Evolutionary conservation across 1,140 invertebrate species (phyloP).

Genomic region (Calycopis cecrops): DNA sequence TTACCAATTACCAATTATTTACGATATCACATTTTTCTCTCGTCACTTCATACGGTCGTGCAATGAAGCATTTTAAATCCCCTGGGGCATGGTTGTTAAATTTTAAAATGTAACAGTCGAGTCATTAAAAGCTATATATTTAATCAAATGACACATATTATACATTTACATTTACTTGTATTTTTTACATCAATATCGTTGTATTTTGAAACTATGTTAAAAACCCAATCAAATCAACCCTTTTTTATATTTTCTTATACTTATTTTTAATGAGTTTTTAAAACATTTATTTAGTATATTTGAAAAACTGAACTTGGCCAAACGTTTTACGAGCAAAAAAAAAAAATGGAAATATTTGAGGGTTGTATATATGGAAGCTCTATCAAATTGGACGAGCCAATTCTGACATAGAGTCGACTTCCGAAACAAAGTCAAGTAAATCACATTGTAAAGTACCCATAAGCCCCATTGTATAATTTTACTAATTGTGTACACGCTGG

Average conservation of each 20-base stretch:
- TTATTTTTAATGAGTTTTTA: too few relatives aligned
- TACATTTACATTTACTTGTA: background rate
- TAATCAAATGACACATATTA: conserved; percentile 9
- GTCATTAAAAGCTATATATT: conserved; percentile 5
- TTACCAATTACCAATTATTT: too few relatives aligned
- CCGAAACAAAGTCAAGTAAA: background rate
- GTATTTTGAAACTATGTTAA: too few relatives aligned
- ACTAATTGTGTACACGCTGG: background rate
- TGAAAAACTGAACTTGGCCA: too few relatives aligned
- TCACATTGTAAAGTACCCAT: background rate
- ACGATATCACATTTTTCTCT: background rate
- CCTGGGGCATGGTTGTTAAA: conserved; percentile 13
- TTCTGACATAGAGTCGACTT: conserved; percentile 36
- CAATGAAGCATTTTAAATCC: conserved; percentile 17
- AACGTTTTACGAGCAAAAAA: too few relatives aligned
- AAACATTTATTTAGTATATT: too few relatives aligned
- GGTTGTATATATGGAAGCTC: conserved; percentile 3
- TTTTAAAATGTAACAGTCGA: conserved; percentile 17
- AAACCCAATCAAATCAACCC: too few relatives aligned
- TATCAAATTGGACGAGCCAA: conserved; percentile 49
- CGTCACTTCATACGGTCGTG: conserved; percentile 7
- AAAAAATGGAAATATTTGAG: too few relatives aligned
- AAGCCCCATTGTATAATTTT: conserved; percentile 34
- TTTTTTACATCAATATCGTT: too few relatives aligned
- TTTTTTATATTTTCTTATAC: too few relatives aligned